Percentiles rank a stretch among this genome's conserved stretches.
Evolutionary conservation across 1,140 invertebrate genomes (phyloP).

Genomic region (Pseudomyrmex dendroicus): DNA sequence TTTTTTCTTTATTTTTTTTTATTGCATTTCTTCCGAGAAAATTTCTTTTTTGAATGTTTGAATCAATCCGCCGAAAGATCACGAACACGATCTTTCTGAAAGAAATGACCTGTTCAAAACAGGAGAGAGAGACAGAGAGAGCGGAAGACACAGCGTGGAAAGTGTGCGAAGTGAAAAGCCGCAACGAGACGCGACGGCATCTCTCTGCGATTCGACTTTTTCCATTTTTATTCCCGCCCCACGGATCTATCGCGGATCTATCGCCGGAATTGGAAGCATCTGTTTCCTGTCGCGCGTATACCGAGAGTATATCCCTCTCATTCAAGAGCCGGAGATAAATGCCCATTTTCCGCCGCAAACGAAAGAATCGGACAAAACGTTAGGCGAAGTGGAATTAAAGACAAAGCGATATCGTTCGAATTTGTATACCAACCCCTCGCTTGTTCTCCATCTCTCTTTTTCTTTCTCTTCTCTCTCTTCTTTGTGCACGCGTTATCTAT

Average conservation of each 20-base stretch:
- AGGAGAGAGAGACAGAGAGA: background rate
- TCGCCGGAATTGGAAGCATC: slow-evolving; percentile 54
- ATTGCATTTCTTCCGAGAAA: slow-evolving; percentile 34
- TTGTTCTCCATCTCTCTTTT: background rate
- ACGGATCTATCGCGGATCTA: slow-evolving; percentile 39
- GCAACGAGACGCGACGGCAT: slow-evolving; percentile 7
- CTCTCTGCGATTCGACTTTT: slow-evolving; percentile 42
- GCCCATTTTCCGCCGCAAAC: background rate
- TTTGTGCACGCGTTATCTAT: background rate
- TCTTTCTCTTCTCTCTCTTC: background rate
- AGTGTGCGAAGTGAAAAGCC: slow-evolving; percentile 25
- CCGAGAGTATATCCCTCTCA: slow-evolving; percentile 24
- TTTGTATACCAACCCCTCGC: slow-evolving; percentile 12
- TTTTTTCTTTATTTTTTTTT: slow-evolving; percentile 30
- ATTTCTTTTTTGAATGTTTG: background rate
- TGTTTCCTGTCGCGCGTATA: slow-evolving; percentile 28
- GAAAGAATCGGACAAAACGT: slow-evolving; percentile 16
- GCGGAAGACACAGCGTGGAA: too few relatives aligned
- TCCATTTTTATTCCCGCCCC: slow-evolving; percentile 37
- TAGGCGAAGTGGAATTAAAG: slow-evolving; percentile 45
- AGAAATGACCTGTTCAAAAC: slow-evolving; percentile 35
- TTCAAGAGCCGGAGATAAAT: slow-evolving; percentile 42
- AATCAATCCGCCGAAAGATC: slow-evolving; percentile 27
- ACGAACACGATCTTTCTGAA: background rate
- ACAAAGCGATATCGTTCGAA: slow-evolving; percentile 26